These are phyloP conservation scores for Geotrupes spiniger DNA, from an alignment of 2,888 invertebrate genomes.

Conservation along the genomic window DNA sequence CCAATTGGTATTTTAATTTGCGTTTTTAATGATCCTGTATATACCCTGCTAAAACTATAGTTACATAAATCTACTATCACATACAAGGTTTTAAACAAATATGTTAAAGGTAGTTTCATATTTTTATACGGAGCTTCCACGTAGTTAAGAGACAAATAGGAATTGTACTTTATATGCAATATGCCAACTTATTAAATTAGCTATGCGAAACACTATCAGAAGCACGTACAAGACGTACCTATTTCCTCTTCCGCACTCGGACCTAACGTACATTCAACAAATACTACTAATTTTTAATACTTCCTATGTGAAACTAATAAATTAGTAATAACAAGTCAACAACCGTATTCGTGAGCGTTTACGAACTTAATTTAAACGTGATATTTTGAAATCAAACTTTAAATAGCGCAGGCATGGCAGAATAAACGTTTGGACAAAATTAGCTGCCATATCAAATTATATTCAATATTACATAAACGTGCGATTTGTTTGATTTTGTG, in stretches of 20 bases:
- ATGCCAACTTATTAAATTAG: too few species aligned
- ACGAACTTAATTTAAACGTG: slow-evolving; percentile 1
- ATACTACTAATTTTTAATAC: slow-evolving; percentile 14
- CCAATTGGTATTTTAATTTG: too few species aligned
- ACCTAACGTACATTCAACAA: slow-evolving; percentile 14
- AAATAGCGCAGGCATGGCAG: neutral
- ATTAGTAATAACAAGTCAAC: slow-evolving; percentile 14
- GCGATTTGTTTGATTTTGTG: neutral
- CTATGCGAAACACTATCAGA: neutral
- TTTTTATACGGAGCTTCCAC: too few species aligned
- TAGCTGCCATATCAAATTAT: neutral
- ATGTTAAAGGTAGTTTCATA: neutral
- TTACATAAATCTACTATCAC: slow-evolving; percentile 13
- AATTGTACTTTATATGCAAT: too few species aligned
- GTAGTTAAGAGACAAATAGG: too few species aligned
- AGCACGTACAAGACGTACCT: slow-evolving; percentile 12
- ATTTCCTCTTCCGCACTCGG: slow-evolving; percentile 17
- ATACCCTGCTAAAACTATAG: neutral
- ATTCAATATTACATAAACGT: neutral
- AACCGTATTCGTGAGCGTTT: slow-evolving; percentile 17
- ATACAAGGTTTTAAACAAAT: slow-evolving; percentile 4
- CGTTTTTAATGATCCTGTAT: neutral
- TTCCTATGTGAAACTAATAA: slow-evolving; percentile 18
- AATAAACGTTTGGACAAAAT: neutral
- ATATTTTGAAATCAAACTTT: slow-evolving; percentile 1